Base-by-base conservation (phyloP, 2,113 vertebrate species). In the Heptranchias perlo region DNA sequence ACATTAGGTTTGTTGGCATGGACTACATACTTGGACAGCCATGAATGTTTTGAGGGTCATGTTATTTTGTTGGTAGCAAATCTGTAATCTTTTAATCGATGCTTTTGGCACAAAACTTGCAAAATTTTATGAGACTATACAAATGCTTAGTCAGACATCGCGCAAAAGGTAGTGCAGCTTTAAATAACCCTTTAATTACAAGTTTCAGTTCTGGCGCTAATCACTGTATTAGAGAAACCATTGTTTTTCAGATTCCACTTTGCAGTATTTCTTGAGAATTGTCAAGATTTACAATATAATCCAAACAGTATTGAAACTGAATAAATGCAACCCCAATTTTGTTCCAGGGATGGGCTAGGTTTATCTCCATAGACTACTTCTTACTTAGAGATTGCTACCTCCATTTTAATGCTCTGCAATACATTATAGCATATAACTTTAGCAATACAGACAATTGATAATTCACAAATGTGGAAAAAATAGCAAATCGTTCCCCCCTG, bases 21-120 rank as follows among this genome's bases (percentile, higher is more conserved):
- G 52, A 91, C 13, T 35, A 0, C 28, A 58, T 25, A 35, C 52
- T 5, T 58, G 52, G 28, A n/a, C 49, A 52, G 28, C 87, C 52
- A n/a, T 91, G 87, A 91, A 91, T 13, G 3, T 61, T 73, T 73
- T 91, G 87, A 86, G 52, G 87, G 87, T 91, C 87, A 91, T 49
- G 52, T 54, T 11, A 91, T 47, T 86, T 49, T 86, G 16, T 23
- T 86, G 39, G 44, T 7, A 47, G 44, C 23, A 44, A 47, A 18
- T 10, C 11, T 89, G 25, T 18, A 49, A 87, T 58, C 52, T 91
- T 35, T 91, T 31, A 54, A 91, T 31, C 25, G 58, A 35, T 5
- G 28, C 3, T 35, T 91, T 91, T 58, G 28, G 11, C 52, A 54
- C 11, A 54, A 91, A 5, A 58, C 49, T 58, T 78, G 76, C 76